Evolutionary conservation across 2,113 vertebrate genomes (phyloP).

Genomic region (Coryphaenoides rupestris): DNA sequence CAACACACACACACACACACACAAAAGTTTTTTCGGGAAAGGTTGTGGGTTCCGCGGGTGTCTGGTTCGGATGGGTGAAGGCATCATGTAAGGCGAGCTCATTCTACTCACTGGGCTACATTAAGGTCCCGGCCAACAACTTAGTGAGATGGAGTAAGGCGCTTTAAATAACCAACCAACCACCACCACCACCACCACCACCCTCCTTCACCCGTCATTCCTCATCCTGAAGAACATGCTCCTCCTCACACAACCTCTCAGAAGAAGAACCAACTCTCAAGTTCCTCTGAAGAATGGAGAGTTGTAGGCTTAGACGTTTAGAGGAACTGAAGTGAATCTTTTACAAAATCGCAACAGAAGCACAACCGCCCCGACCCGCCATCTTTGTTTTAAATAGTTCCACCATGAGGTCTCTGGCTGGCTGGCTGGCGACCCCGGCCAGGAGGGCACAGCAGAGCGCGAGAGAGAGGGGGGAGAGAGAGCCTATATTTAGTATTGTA

Average conservation of each 20-base stretch:
- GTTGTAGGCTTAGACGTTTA: background rate
- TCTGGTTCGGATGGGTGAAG: constrained; percentile 4
- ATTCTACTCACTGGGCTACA: constrained; percentile 17
- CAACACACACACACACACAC: too few relatives aligned
- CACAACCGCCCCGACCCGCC: constrained; percentile 35
- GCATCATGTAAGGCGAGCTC: constrained; percentile 18
- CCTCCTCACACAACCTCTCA: background rate
- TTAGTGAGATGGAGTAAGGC: constrained; percentile 1
- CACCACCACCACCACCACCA: background rate
- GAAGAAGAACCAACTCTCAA: background rate
- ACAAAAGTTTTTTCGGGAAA: constrained; percentile 1
- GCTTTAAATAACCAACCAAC: constrained; percentile 26
- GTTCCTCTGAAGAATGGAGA: background rate
- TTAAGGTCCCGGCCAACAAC: constrained; percentile 1
- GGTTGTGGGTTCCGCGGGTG: background rate
- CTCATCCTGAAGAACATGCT: background rate
- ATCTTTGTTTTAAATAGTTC: constrained; percentile 33
- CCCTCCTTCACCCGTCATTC: background rate
- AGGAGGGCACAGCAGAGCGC: constrained; percentile 25
- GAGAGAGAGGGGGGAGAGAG: too few relatives aligned
- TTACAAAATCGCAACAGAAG: constrained; percentile 11
- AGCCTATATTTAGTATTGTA: too few relatives aligned
- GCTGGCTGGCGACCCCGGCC: constrained; percentile 33
- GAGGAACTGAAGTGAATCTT: background rate
- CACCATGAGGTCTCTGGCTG: constrained; percentile 48